phyloP scores from a whole-genome alignment of 2,113 vertebrate species.

The Ciconia boyciana region DNA sequence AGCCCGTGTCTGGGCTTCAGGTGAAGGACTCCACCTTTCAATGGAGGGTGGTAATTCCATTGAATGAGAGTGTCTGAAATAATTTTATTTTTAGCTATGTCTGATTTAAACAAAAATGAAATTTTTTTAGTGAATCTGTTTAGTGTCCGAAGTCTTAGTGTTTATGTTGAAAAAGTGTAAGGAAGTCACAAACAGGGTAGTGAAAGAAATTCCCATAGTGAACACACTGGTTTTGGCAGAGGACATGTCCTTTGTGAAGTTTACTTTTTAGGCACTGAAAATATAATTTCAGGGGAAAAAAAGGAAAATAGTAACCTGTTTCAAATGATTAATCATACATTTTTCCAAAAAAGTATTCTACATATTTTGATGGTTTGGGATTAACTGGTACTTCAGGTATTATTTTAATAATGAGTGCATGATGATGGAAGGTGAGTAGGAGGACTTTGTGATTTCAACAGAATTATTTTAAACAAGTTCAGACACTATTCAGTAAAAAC shows the following conservation, averaged over 20 bases:
- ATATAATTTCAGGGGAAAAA: not conserved
- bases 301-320: not conserved
- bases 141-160: not conserved
- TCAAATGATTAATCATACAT: not conserved
- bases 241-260: not conserved
- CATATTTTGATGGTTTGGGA: not conserved
- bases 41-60: not conserved
- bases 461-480: conserved; percentile 17
- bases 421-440: conserved; percentile 9
- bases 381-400: not conserved
- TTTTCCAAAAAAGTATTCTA: not conserved
- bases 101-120: not conserved
- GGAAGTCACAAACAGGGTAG: not conserved
- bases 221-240: not conserved
- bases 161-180: not conserved
- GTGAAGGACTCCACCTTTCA: not conserved
- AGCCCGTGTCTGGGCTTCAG: not conserved
- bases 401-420: not conserved
- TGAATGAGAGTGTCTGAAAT: not conserved
- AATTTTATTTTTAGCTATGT: not conserved
- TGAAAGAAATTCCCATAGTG: not conserved
- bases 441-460: not conserved
- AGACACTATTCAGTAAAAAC: not conserved
- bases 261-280: not conserved
- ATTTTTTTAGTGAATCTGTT: not conserved